Base-by-base conservation (phyloP, 2,888 invertebrate genomes). In the Eupithecia vulgata region DNA sequence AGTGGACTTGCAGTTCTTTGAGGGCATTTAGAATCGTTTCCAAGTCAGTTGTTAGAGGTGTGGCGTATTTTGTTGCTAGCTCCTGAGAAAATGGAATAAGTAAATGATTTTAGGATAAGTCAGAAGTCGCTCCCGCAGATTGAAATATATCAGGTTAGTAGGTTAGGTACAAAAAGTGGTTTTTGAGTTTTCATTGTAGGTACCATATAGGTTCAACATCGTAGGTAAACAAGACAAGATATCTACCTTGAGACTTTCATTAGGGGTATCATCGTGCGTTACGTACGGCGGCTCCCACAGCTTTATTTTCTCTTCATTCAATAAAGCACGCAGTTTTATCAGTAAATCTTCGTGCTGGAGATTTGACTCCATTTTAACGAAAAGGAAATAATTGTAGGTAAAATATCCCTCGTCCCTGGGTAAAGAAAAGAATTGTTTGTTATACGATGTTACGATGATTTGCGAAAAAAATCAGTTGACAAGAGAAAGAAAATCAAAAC, bases 201-300 rank as follows among this genome's bases (percentile, higher is more conserved):
- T 1, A 5, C 3, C n/a, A n/a, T 25, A 57, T 2, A 59, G 25
- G 30, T 15, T 15, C 15, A 69, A 52, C 7, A 25, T 13, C 65
- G 62, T 71, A 69, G 62, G 67, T 67, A 70, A 61, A 45, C 6
- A 57, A 57, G n/a, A 57, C 13, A 57, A 57, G n/a, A 1, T 57
- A 57, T 0, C 76, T 78, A 92, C 94, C 95, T 95, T 91, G 87
- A 92, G 83, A 92, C 87, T 88, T 90, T 90, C 92, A 25, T 95
- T 91, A 40, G 87, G 74, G 66, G 78, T 83, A 62, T 82, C 81
- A 64, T 87, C 90, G 6, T 84, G 72, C 5, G 88, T 86, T 67
- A 95, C 95, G 85, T 96, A 97, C 0, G 97, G 97, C 21, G 95
- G 92, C 80, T 96, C 93, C 97, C 98, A 98, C 74, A 98, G 88